A percentile compares a stretch with the other conserved stretches of the same genome.
Conservation (phyloP, 1,140 invertebrate genomes). For the Drosophila truncata region DNA sequence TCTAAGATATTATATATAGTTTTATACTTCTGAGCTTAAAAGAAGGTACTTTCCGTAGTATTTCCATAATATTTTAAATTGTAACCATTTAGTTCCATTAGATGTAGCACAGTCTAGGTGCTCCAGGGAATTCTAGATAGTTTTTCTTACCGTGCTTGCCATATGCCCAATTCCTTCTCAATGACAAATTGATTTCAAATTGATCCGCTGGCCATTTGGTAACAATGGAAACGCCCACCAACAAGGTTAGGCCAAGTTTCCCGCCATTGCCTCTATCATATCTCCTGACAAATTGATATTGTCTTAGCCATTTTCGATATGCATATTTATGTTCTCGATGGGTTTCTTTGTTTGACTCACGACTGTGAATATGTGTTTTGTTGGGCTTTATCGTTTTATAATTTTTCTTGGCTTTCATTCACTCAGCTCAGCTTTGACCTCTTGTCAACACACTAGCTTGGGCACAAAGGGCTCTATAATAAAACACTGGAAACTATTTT, state of each 20-base stretch:
- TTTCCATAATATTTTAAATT: neutral
- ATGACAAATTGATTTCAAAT: slow-evolving; percentile 73
- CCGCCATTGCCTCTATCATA: slow-evolving; percentile 51
- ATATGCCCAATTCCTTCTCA: slow-evolving; percentile 23
- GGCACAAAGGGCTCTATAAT: slow-evolving; percentile 24
- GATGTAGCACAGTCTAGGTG: neutral
- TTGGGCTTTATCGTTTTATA: slow-evolving; percentile 71
- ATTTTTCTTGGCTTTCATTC: slow-evolving; percentile 59
- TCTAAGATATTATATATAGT: neutral
- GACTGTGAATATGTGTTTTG: slow-evolving; percentile 41
- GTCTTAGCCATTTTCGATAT: slow-evolving; percentile 67
- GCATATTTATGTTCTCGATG: slow-evolving; percentile 69
- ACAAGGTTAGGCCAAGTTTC: neutral
- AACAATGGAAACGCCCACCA: slow-evolving; percentile 65
- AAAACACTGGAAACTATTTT: slow-evolving; percentile 4
- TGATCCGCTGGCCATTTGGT: slow-evolving; percentile 42
- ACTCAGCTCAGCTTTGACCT: slow-evolving; percentile 26
- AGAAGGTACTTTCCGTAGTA: neutral
- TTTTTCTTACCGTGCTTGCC: neutral
- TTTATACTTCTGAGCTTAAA: neutral
- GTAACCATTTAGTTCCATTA: neutral
- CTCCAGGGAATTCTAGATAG: neutral
- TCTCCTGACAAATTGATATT: slow-evolving; percentile 77
- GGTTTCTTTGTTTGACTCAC: slow-evolving; percentile 47
- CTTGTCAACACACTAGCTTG: slow-evolving; percentile 62